Evolutionary conservation across 2,113 vertebrate species (phyloP).

Genomic region (Scatophagus argus): DNA sequence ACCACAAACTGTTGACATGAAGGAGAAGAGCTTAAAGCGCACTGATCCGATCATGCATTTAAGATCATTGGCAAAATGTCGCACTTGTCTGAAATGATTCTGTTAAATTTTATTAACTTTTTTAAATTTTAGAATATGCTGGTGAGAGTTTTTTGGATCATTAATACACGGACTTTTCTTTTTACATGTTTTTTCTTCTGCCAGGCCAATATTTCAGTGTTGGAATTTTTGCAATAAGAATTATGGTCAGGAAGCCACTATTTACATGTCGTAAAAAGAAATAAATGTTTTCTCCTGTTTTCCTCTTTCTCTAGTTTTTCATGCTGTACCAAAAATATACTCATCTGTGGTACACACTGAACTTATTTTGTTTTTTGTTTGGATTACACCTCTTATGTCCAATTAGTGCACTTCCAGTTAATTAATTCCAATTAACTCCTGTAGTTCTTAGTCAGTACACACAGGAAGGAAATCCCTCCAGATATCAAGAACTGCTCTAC

Average conservation of each 20-base stretch:
- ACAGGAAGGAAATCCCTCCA: neutral
- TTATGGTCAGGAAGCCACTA: neutral
- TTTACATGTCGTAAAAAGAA: too few species aligned
- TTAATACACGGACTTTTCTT: too few species aligned
- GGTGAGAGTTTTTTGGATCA: too few species aligned
- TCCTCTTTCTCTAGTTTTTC: neutral
- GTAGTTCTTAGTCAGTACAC: neutral
- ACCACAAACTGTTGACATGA: too few species aligned
- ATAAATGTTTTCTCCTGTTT: neutral
- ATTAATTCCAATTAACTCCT: neutral
- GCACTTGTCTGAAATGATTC: too few species aligned
- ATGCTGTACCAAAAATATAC: neutral
- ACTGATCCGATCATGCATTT: neutral
- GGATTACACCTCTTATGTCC: neutral
- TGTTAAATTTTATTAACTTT: too few species aligned
- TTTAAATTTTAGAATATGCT: too few species aligned
- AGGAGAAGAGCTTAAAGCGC: neutral
- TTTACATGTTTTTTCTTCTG: too few species aligned
- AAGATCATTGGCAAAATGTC: neutral
- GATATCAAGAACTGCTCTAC: neutral
- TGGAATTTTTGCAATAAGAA: neutral
- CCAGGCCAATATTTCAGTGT: neutral
- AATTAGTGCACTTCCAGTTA: neutral
- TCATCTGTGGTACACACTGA: neutral
- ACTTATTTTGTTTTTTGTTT: neutral